These are phyloP conservation scores for Ceraclea dissimilis DNA, from an alignment of 2,888 invertebrate species.

Conservation along the genomic window DNA sequence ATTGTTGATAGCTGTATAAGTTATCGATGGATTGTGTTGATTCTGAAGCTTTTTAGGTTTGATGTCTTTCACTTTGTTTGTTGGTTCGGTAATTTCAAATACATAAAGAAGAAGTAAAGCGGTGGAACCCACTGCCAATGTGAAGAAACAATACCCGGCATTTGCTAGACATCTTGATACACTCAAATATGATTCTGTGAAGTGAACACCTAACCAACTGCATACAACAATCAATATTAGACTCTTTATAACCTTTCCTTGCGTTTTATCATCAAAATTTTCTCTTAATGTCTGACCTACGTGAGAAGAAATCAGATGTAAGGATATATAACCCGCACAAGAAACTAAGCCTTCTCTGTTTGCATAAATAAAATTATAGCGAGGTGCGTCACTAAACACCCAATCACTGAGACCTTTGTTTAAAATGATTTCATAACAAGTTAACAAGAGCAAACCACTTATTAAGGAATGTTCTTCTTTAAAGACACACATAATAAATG, in stretches of 20 bases:
- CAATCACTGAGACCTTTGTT: slow-evolving; percentile 58
- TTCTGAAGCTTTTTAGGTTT: slow-evolving; percentile 12
- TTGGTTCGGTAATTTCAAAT: slow-evolving; percentile 38
- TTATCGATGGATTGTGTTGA: slow-evolving; percentile 39
- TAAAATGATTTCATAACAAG: slow-evolving; percentile 60
- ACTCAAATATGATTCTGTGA: slow-evolving; percentile 46
- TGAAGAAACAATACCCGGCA: slow-evolving; percentile 71
- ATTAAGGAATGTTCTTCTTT: slow-evolving; percentile 45
- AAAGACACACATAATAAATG: slow-evolving; percentile 50
- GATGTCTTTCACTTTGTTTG: slow-evolving; percentile 5
- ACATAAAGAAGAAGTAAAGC: slow-evolving; percentile 48
- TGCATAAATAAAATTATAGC: slow-evolving; percentile 61
- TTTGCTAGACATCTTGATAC: slow-evolving; percentile 80
- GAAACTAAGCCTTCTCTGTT: slow-evolving; percentile 92
- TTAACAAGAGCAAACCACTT: slow-evolving; percentile 48
- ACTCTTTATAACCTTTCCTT: slow-evolving; percentile 26
- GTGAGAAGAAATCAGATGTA: slow-evolving; percentile 71
- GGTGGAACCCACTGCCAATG: slow-evolving; percentile 56
- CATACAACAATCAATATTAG: slow-evolving; percentile 27
- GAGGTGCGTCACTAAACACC: slow-evolving; percentile 54
- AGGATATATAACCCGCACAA: slow-evolving; percentile 71
- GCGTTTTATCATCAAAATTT: slow-evolving; percentile 29
- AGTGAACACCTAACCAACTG: slow-evolving; percentile 41
- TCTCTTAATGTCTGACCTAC: slow-evolving; percentile 50
- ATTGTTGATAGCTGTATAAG: slow-evolving; percentile 66